Conservation (phyloP, 2,797 vertebrate genomes). For the Iguana delicatissima region DNA sequence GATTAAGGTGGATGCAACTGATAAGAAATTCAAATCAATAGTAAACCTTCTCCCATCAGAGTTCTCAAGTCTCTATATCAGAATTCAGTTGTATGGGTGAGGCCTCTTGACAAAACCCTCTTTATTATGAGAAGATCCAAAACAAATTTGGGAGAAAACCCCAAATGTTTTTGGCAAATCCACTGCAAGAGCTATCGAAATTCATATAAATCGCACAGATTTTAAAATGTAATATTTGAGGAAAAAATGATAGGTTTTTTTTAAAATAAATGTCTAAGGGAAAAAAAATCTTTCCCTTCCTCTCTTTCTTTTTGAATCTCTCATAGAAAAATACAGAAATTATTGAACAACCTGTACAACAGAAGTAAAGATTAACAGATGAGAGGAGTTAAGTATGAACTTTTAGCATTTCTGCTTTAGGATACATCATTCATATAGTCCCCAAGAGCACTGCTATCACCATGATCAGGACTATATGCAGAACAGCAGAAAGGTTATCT, state of each 20-base stretch:
- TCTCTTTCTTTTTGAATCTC: not conserved
- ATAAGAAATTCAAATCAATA: not conserved
- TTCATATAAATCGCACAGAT: not conserved
- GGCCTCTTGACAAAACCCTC: too few relatives aligned
- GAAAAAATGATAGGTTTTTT: too few relatives aligned
- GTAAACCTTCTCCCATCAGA: not conserved
- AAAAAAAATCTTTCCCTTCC: not conserved
- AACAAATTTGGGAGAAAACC: not conserved
- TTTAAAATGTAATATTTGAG: not conserved
- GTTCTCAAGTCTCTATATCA: not conserved
- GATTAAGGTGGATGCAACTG: not conserved
- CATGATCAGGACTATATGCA: not conserved
- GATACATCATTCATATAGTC: not conserved
- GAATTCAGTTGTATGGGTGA: not conserved
- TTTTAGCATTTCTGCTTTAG: not conserved
- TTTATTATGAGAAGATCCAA: not conserved
- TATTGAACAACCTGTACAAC: not conserved
- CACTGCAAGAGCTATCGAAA: not conserved
- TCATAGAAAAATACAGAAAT: not conserved
- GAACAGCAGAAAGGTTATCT: not conserved
- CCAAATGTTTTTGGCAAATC: not conserved
- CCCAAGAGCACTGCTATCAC: not conserved
- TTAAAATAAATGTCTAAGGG: too few relatives aligned
- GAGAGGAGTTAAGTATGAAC: not conserved
- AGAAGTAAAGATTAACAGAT: not conserved